Conservation (phyloP, 2,797 vertebrate species). For the Calcarius lapponicus region DNA sequence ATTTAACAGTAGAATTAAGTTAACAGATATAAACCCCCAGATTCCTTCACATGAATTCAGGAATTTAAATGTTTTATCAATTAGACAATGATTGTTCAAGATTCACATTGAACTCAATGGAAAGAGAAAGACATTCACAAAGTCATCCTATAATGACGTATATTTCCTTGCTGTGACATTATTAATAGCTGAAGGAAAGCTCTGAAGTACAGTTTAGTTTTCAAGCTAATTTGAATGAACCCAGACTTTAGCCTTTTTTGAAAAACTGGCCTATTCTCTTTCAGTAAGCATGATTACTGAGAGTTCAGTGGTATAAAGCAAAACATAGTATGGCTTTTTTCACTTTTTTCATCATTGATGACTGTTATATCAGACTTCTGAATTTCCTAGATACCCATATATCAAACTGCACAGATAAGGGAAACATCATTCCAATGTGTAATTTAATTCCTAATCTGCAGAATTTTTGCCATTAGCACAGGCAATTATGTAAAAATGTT, state of each 20-base stretch:
- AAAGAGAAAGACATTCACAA: not conserved
- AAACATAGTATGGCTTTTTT: not conserved
- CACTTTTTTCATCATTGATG: not conserved
- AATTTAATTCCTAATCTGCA: not conserved
- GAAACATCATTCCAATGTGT: not conserved
- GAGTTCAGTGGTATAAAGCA: not conserved
- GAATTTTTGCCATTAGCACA: not conserved
- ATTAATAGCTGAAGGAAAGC: not conserved
- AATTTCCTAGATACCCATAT: not conserved
- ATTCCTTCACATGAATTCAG: not conserved
- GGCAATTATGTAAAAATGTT: not conserved
- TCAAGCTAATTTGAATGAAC: not conserved
- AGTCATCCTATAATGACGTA: not conserved
- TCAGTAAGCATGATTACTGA: not conserved
- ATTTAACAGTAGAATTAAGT: not conserved
- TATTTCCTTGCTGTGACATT: not conserved
- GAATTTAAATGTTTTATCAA: not conserved
- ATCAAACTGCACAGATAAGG: not conserved
- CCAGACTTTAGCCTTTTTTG: not conserved
- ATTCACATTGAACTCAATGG: not conserved
- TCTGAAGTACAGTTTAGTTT: not conserved
- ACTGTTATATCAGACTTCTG: not conserved
- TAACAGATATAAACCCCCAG: not conserved
- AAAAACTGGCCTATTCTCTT: not conserved
- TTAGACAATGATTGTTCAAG: not conserved